Base-by-base conservation (phyloP, 2,888 invertebrate genomes). In the Eupithecia abbreviata region DNA sequence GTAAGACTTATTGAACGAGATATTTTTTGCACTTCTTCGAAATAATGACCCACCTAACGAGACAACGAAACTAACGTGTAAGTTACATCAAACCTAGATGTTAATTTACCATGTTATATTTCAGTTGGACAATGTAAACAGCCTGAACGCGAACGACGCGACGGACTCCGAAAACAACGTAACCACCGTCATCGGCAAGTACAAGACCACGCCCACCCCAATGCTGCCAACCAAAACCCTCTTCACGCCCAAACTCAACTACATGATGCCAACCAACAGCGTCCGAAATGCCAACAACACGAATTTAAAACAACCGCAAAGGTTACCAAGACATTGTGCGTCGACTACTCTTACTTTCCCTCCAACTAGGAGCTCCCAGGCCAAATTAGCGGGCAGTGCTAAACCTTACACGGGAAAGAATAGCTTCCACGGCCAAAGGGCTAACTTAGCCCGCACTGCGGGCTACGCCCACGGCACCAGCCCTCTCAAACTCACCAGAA, bases 191-290 rank as follows among this genome's bases (percentile, higher is more conserved):
- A 94, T 95, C 78, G 93, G 94, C 79, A 94, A 93, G 78, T 94
- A 95, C 87, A 94, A 92, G 77, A 93, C 93, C 15, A 93, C 93
- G 2, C 89, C 95, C 47, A 90, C 92, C 0, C 92, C 94, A 6
- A 92, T 93, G 92, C 80, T 93, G 80, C 94, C 94, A 43, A 90
- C 92, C 0, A 93, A 93, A 79, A 91, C 92, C 0, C 86, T 92
- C 2, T 93, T 94, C 89, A 87, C 92, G 13, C 91, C 94, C 51
- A 95, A 94, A 87, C 83, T 91, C 83, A 92, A 91, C 89, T 95
- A 95, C 86, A 94, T 95, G 93, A 80, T 92, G 85, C 95, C 95
- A 0, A 95, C 95, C 0, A 93, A 93, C 85, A 95, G 93, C 84
- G 86, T 94, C 4, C 83, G 93, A 0, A 95, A 95, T 79, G 87